phyloP scores from a whole-genome alignment of 2,888 invertebrate genomes.

The Ectropis crepuscularia region DNA sequence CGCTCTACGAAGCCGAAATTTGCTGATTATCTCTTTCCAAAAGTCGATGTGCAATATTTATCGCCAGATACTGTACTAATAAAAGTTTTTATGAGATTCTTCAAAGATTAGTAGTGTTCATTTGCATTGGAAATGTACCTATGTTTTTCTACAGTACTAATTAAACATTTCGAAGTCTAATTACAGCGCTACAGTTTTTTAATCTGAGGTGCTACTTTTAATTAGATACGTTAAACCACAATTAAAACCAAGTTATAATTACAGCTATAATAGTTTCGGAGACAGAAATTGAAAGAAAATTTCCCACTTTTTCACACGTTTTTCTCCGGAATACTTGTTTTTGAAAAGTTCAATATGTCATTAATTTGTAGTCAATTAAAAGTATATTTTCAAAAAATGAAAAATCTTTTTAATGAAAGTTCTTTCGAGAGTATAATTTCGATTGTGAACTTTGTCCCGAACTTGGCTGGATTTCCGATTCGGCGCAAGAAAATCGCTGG shows the following conservation, averaged over 20 bases:
- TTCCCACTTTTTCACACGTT: not conserved
- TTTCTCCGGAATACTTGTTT: slow-evolving; percentile 11
- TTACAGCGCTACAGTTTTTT: slow-evolving; percentile 27
- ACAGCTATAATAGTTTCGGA: too few species aligned
- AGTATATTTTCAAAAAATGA: slow-evolving; percentile 35
- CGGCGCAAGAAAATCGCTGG: slow-evolving; percentile 52
- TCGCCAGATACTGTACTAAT: too few species aligned
- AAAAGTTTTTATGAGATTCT: too few species aligned
- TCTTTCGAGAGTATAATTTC: slow-evolving; percentile 59
- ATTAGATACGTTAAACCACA: slow-evolving; percentile 22
- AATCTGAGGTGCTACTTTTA: slow-evolving; percentile 31
- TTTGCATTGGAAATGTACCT: too few species aligned
- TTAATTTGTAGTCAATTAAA: slow-evolving; percentile 35
- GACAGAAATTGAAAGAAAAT: slow-evolving; percentile 9
- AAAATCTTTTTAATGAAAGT: slow-evolving; percentile 47
- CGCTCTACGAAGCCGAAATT: too few species aligned
- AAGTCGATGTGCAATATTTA: too few species aligned
- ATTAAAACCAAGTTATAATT: slow-evolving; percentile 23
- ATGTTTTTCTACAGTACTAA: not conserved
- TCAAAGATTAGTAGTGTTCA: too few species aligned
- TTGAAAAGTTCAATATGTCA: slow-evolving; percentile 38
- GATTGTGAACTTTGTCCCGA: slow-evolving; percentile 61
- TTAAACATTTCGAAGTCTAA: slow-evolving; percentile 23
- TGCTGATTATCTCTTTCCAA: too few species aligned
- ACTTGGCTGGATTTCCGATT: slow-evolving; percentile 58